A percentile compares a stretch with the other conserved stretches of the same genome.
phyloP scores from a whole-genome alignment of 1,140 invertebrate species.

The Platorchestia sp. region DNA sequence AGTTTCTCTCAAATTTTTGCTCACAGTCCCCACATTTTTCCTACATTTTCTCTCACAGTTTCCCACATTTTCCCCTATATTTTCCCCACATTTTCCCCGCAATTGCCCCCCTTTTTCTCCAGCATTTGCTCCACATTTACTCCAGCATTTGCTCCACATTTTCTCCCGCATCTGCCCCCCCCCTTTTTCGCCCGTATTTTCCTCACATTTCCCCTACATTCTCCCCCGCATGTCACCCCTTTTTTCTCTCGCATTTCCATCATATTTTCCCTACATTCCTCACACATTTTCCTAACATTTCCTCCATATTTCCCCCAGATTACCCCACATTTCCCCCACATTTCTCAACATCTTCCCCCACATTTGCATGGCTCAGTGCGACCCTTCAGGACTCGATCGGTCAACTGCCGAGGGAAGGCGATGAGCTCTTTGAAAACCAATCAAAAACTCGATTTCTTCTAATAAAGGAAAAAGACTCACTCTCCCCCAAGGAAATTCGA shows the following conservation, averaged over 20 bases:
- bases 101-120: too few relatives aligned
- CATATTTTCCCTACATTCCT: background rate
- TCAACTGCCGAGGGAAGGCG: background rate
- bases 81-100: too few relatives aligned
- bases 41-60: too few relatives aligned
- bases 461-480: constrained; percentile 10
- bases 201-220: background rate
- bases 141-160: too few relatives aligned
- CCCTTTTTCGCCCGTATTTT: background rate
- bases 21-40: too few relatives aligned
- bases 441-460: constrained; percentile 40
- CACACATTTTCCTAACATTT: background rate
- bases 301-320: too few relatives aligned
- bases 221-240: background rate
- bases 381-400: too few relatives aligned
- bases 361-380: background rate
- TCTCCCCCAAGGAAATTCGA: constrained; percentile 12
- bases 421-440: constrained; percentile 1
- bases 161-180: too few relatives aligned
- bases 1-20: too few relatives aligned
- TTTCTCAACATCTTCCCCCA: too few relatives aligned
- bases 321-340: background rate
- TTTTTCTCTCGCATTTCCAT: background rate
- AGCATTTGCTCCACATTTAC: too few relatives aligned
- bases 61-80: too few relatives aligned